These are phyloP conservation scores for Athetis lepigone DNA, from an alignment of 2,888 invertebrate species.

Conservation along the genomic window DNA sequence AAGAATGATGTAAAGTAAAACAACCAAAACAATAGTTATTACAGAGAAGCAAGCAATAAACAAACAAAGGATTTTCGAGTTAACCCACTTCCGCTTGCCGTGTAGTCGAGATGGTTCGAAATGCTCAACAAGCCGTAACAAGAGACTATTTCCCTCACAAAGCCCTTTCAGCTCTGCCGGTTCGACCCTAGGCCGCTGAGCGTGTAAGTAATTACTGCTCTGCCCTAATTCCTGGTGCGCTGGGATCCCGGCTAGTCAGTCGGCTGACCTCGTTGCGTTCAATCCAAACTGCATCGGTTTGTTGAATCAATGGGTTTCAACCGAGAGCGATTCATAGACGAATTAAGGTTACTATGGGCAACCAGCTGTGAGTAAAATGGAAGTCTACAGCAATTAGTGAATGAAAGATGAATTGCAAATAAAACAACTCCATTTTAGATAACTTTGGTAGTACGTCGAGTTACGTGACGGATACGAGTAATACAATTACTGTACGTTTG, in stretches of 20 bases:
- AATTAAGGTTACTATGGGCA: slow-evolving; percentile 28
- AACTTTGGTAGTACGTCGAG: slow-evolving; percentile 25
- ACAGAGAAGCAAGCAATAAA: slow-evolving; percentile 43
- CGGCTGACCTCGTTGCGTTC: slow-evolving; percentile 74
- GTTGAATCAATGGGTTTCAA: slow-evolving; percentile 58
- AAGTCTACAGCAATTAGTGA: background rate
- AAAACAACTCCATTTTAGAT: slow-evolving; percentile 18
- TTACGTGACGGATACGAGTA: slow-evolving; percentile 56
- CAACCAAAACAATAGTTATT: slow-evolving; percentile 27
- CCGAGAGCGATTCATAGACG: slow-evolving; percentile 40
- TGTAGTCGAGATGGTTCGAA: slow-evolving; percentile 61
- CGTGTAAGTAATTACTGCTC: slow-evolving; percentile 83
- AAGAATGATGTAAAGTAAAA: slow-evolving; percentile 36
- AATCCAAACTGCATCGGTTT: slow-evolving; percentile 65
- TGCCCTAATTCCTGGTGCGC: slow-evolving; percentile 81
- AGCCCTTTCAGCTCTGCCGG: slow-evolving; percentile 80
- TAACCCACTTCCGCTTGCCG: slow-evolving; percentile 60
- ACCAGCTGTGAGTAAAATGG: slow-evolving; percentile 22
- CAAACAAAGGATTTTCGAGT: slow-evolving; percentile 57
- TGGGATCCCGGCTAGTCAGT: slow-evolving; percentile 68
- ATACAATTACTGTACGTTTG: slow-evolving; percentile 67
- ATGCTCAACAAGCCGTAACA: slow-evolving; percentile 80
- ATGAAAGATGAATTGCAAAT: slow-evolving; percentile 30
- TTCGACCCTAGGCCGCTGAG: slow-evolving; percentile 71
- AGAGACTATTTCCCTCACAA: slow-evolving; percentile 77